These are phyloP conservation scores for Paraplagusia blochii DNA, from an alignment of 2,113 vertebrate species.

Conservation along the genomic window DNA sequence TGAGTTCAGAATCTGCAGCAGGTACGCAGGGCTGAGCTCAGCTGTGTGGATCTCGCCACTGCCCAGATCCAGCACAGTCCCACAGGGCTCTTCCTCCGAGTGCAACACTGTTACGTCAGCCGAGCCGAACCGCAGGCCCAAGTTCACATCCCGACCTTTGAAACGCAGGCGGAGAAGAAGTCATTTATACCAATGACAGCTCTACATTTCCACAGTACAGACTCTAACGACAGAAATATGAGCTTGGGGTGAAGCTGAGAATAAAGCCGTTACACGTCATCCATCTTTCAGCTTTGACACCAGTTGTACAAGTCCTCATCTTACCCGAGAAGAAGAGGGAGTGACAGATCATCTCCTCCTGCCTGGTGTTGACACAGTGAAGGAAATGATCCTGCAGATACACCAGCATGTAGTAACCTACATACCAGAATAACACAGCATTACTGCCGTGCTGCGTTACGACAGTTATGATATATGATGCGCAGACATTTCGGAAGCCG, in stretches of 20 bases:
- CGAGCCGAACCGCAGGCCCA: conserved; percentile 38
- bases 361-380: conserved; percentile 88
- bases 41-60: conserved; percentile 73
- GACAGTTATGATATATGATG: conserved; percentile 8
- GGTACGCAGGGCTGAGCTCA: conserved; percentile 63
- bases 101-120: conserved; percentile 44
- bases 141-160: conserved; percentile 53
- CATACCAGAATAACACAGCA: conserved; percentile 30
- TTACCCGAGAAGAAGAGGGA: conserved; percentile 90
- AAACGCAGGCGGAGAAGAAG: background rate
- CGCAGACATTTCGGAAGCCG: background rate
- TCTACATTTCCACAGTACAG: background rate
- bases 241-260: background rate
- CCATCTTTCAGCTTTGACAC: background rate
- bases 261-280: conserved; percentile 5
- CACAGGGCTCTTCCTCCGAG: conserved; percentile 41
- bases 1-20: conserved; percentile 77
- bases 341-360: conserved; percentile 88
- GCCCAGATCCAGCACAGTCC: conserved; percentile 73
- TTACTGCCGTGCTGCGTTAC: conserved; percentile 2
- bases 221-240: background rate
- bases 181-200: background rate
- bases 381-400: conserved; percentile 86
- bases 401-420: conserved; percentile 87
- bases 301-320: background rate